These are phyloP conservation scores for Tanytarsus gracilentus DNA, from an alignment of 2,888 invertebrate species.

Conservation along the genomic window DNA sequence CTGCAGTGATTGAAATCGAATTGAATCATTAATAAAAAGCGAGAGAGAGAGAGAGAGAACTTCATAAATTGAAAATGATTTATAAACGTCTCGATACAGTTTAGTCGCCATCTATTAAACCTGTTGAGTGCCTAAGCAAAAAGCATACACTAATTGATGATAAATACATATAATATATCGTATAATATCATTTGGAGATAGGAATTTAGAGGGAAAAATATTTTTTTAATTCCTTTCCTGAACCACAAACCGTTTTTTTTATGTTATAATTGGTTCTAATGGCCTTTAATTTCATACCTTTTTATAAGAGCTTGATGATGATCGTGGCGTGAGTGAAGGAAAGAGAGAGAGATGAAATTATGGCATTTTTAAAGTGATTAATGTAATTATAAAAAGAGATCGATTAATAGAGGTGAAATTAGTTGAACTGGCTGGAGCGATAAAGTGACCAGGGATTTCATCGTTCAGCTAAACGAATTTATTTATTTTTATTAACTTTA, in stretches of 20 bases:
- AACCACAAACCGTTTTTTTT: slow-evolving; percentile 16
- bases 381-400: slow-evolving; percentile 9
- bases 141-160: slow-evolving; percentile 2
- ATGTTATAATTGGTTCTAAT: slow-evolving; percentile 23
- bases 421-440: neutral
- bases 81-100: slow-evolving; percentile 6
- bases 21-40: slow-evolving; percentile 7
- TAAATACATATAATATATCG: no score
- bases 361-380: slow-evolving; percentile 12
- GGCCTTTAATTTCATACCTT: slow-evolving; percentile 22
- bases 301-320: neutral
- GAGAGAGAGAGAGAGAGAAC: neutral
- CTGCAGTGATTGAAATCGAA: neutral
- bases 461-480: no score
- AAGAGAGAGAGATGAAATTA: neutral
- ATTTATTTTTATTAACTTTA: no score
- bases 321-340: neutral
- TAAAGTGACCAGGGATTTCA: no score
- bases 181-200: slow-evolving; percentile 8
- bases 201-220: neutral
- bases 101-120: neutral
- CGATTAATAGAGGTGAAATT: slow-evolving; percentile 7
- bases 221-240: neutral
- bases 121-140: slow-evolving; percentile 12
- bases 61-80: slow-evolving; percentile 3